These are phyloP conservation scores for Drosophila obscura DNA, from an alignment of 1,140 invertebrate genomes.

Conservation along the genomic window DNA sequence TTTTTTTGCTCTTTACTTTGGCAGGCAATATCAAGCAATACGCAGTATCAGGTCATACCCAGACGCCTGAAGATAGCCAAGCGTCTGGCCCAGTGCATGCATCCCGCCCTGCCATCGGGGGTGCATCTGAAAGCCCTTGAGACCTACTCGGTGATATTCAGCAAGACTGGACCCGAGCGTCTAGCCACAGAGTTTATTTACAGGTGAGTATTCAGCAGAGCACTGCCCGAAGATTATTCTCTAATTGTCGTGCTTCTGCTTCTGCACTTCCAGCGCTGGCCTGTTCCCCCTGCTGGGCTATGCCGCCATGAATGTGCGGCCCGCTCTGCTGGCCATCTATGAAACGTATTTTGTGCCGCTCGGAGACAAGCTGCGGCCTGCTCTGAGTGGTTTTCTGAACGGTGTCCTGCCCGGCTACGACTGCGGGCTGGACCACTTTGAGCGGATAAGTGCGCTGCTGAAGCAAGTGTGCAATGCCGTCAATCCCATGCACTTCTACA, in stretches of 20 bases:
- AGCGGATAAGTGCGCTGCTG: conserved; percentile 90
- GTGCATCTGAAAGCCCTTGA: conserved; percentile 97
- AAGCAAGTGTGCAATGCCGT: conserved; percentile 92
- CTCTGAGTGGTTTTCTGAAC: conserved; percentile 93
- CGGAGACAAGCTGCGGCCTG: conserved; percentile 91
- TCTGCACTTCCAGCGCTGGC: conserved; percentile 85
- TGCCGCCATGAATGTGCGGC: conserved; percentile 96
- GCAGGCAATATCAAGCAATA: conserved; percentile 90
- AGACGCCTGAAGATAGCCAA: conserved; percentile 96
- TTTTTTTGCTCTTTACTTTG: conserved; percentile 5
- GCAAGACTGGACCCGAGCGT: conserved; percentile 93
- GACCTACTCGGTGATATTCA: conserved; percentile 97
- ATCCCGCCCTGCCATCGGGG: conserved; percentile 95
- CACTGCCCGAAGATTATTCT: conserved; percentile 8
- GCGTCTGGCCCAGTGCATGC: conserved; percentile 96
- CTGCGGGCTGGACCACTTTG: conserved; percentile 95
- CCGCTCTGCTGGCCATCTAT: conserved; percentile 93
- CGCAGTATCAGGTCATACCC: conserved; percentile 95
- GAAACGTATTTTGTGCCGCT: conserved; percentile 96
- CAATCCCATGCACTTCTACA: conserved; percentile 92
- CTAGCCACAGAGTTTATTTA: conserved; percentile 95
- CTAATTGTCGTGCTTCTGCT: background rate
- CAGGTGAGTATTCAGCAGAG: conserved; percentile 83
- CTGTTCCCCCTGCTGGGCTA: conserved; percentile 95
- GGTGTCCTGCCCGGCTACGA: conserved; percentile 94